Evolutionary conservation across 2,113 vertebrate species (phyloP).

Genomic region (Terrapene triunguis): DNA sequence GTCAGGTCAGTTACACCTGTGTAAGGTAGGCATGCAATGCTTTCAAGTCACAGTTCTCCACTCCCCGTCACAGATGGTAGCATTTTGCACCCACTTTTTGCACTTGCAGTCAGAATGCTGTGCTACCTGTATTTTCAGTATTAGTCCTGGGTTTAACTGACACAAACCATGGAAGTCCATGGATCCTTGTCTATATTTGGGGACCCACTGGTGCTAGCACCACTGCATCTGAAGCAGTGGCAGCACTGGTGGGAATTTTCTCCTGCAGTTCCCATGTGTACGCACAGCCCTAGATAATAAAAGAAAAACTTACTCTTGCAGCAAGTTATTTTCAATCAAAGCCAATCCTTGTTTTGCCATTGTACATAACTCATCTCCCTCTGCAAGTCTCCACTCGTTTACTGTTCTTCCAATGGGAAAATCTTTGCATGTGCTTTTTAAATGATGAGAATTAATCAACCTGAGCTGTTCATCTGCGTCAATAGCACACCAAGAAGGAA

Average conservation of each 20-base stretch:
- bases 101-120: background rate
- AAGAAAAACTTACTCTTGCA: background rate
- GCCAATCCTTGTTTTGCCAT: background rate
- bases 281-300: background rate
- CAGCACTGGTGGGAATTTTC: background rate
- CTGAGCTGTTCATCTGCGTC: background rate
- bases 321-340: background rate
- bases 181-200: background rate
- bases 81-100: background rate
- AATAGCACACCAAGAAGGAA: background rate
- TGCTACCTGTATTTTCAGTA: background rate
- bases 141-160: background rate
- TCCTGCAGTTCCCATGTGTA: background rate
- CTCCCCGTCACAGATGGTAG: background rate
- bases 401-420: constrained; percentile 8
- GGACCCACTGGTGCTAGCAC: background rate
- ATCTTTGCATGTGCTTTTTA: background rate
- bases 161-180: background rate
- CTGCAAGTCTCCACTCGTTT: background rate
- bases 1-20: background rate
- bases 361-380: background rate
- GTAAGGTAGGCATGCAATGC: background rate
- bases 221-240: background rate
- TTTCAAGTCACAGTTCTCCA: background rate
- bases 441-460: constrained; percentile 12